Conservation (phyloP, 2,888 invertebrate genomes). For the Drosophila cognata region DNA sequence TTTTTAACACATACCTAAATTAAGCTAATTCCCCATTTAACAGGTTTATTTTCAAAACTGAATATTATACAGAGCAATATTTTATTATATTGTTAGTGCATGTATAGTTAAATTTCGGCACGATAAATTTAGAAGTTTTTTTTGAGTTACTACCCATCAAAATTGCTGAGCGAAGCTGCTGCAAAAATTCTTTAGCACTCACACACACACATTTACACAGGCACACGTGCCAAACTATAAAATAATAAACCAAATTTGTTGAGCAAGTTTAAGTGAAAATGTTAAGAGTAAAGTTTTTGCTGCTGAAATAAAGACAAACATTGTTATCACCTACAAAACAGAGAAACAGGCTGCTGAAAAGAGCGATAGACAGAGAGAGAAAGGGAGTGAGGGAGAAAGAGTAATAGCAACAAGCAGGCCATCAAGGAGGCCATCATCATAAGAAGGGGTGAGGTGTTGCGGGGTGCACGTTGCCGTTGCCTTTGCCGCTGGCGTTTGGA, state of each 20-base stretch:
- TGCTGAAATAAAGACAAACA: constrained; percentile 80
- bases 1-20: background rate
- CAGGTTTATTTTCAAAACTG: background rate
- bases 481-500: constrained; percentile 34
- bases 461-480: constrained; percentile 28
- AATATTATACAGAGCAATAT: background rate
- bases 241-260: constrained; percentile 80
- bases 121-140: constrained; percentile 2
- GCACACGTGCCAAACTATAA: constrained; percentile 75
- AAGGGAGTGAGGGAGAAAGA: constrained; percentile 7
- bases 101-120: constrained; percentile 27
- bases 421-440: constrained; percentile 29
- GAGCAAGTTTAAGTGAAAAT: constrained; percentile 80
- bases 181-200: constrained; percentile 14
- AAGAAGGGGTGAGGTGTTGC: constrained; percentile 6
- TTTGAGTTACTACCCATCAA: constrained; percentile 6
- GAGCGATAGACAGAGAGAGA: constrained; percentile 8
- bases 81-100: constrained; percentile 19
- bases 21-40: no score
- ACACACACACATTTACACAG: constrained; percentile 23
- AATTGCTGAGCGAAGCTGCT: constrained; percentile 52
- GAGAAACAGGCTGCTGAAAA: constrained; percentile 55
- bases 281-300: constrained; percentile 77
- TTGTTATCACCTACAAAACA: constrained; percentile 81
- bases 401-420: constrained; percentile 33